A percentile compares a stretch with the other conserved stretches of the same genome.
These are phyloP conservation scores for Halcyon smyrnensis DNA, from an alignment of 2,797 vertebrate species.

Conservation along the genomic window DNA sequence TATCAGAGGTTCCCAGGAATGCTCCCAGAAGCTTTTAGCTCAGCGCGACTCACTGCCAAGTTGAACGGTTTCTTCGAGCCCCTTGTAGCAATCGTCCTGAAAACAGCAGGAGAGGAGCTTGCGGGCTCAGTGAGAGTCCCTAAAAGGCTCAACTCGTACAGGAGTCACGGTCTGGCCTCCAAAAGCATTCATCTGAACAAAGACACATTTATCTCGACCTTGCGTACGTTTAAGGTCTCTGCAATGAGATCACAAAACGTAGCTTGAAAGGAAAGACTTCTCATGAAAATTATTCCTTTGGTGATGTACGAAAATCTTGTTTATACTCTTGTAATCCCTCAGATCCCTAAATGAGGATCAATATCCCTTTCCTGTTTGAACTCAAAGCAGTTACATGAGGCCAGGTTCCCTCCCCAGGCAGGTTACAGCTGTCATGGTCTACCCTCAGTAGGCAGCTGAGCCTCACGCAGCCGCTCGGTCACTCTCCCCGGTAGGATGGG, in stretches of 20 bases:
- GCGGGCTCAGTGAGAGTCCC: background rate
- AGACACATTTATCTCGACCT: constrained; percentile 10
- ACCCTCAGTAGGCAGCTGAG: background rate
- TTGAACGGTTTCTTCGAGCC: background rate
- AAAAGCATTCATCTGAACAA: background rate
- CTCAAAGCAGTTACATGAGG: background rate
- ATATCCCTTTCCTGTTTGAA: background rate
- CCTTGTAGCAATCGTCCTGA: background rate
- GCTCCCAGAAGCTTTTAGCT: constrained; percentile 49
- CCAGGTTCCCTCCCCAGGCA: background rate
- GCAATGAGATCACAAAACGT: background rate
- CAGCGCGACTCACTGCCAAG: constrained; percentile 8
- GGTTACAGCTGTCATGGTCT: background rate
- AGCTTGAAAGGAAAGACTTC: background rate
- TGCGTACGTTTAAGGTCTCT: background rate
- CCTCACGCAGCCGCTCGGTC: background rate
- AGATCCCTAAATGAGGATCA: background rate
- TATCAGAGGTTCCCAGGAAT: constrained; percentile 54
- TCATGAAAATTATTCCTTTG: background rate
- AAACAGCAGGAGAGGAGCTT: background rate
- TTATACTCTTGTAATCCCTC: background rate
- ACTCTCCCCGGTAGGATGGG: background rate
- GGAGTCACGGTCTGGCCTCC: background rate
- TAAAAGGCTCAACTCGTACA: background rate
- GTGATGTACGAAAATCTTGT: background rate